phyloP scores from a whole-genome alignment of 2,888 invertebrate species.

The Sipha maydis region DNA sequence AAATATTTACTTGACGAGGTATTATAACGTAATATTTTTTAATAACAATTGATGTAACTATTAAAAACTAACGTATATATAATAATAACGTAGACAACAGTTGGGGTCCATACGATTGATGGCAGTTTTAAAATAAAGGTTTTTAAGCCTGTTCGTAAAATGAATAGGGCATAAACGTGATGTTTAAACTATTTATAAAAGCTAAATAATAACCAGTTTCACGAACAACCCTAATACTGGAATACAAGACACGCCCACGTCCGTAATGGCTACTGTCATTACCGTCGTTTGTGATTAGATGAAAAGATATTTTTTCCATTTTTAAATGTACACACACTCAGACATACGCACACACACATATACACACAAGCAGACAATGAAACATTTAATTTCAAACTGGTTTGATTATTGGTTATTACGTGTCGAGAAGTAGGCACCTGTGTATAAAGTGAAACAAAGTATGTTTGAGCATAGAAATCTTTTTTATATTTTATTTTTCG shows the following conservation, averaged over 20 bases:
- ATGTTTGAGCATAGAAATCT: not conserved
- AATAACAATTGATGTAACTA: not conserved
- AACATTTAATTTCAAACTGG: conserved; percentile 54
- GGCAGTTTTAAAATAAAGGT: not conserved
- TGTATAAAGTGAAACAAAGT: not conserved
- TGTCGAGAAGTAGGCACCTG: not conserved
- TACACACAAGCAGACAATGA: conserved; percentile 3
- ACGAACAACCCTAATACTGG: conserved; percentile 34
- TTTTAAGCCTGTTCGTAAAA: not conserved
- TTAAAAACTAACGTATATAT: not conserved
- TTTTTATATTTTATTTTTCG: not conserved
- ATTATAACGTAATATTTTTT: not conserved
- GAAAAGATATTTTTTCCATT: conserved; percentile 24
- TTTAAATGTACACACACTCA: not conserved
- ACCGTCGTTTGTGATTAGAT: conserved; percentile 31
- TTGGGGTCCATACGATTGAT: not conserved
- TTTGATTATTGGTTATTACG: conserved; percentile 34
- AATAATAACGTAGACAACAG: not conserved
- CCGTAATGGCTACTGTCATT: conserved; percentile 54
- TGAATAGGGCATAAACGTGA: conserved; percentile 1
- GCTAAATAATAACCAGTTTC: conserved; percentile 54
- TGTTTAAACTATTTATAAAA: conserved; percentile 51
- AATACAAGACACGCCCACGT: conserved; percentile 15
- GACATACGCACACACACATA: not conserved
- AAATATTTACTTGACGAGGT: not conserved